Conservation (phyloP, 2,888 invertebrate species). For the Amitus sp. region DNA sequence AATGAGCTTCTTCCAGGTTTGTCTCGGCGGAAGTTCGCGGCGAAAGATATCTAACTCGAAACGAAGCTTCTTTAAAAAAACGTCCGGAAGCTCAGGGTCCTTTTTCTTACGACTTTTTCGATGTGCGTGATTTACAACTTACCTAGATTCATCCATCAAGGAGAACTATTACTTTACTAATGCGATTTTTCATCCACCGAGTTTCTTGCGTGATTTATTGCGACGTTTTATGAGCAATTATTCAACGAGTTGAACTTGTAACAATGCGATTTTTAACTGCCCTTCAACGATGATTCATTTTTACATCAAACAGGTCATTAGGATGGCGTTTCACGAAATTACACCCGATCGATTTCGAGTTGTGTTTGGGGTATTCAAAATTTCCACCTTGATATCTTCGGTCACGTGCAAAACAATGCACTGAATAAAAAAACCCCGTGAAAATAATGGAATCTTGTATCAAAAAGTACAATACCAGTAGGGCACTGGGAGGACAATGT, state of each 20-base stretch:
- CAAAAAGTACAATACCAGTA: too few species aligned
- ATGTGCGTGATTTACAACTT: slow-evolving; percentile 28
- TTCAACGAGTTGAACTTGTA: neutral
- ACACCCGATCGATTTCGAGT: too few species aligned
- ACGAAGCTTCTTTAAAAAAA: slow-evolving; percentile 40
- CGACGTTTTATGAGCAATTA: slow-evolving; percentile 7
- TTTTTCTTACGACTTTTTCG: slow-evolving; percentile 27
- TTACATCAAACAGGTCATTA: too few species aligned
- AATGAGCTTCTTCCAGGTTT: slow-evolving; percentile 35
- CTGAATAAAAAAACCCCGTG: too few species aligned
- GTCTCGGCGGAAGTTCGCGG: slow-evolving; percentile 54
- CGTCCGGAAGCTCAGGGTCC: slow-evolving; percentile 24
- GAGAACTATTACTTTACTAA: slow-evolving; percentile 20
- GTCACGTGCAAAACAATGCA: too few species aligned
- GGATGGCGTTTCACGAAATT: too few species aligned
- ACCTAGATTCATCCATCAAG: slow-evolving; percentile 32
- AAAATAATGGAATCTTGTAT: too few species aligned
- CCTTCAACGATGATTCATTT: too few species aligned
- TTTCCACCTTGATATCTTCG: too few species aligned
- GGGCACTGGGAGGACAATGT: too few species aligned
- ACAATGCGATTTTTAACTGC: neutral
- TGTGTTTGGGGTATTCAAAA: too few species aligned
- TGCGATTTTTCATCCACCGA: neutral
- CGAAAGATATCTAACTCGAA: slow-evolving; percentile 50
- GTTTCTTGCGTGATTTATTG: slow-evolving; percentile 21